Base-by-base conservation (phyloP, 2,797 vertebrate species). In the Syndactyla subalaris region DNA sequence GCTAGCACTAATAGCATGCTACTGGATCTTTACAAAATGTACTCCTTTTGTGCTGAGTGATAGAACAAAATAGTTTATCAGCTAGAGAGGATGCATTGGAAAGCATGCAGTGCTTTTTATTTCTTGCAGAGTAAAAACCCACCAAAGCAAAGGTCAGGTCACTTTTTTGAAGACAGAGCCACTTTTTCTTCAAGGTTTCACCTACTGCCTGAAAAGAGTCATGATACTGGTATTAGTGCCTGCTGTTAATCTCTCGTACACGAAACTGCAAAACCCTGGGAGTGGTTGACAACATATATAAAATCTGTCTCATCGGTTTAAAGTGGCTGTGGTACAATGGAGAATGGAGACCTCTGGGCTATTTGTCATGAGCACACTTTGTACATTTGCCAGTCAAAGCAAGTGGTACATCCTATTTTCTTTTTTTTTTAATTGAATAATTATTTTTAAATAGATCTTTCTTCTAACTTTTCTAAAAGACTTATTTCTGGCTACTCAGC, bases 131-230 rank as follows among this genome's bases (percentile, higher is more conserved):
- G 90, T 96, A 97, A 96, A 97, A 98, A 98, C 98, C 98, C 98
- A 98, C 98, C 98, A 98, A 98, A 97, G 98, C 97, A 98, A 98
- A 98, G 97, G 98, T 98, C 98, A 98, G 97, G 98, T 98, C 98
- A 98, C 98, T 98, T 98, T 98, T 98, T 98, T 98, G 98, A 97
- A 98, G 98, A 98, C 97, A 98, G 97, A 98, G 98, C 98, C 98
- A 98, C 97, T 98, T 98, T 98, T 98, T 98, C 98, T 98, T 98
- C 98, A 98, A 98, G 97, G 98, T 98, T 98, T 98, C 98, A 98
- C 98, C 98, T 98, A 98, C 98, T 98, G 98, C 98, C 98, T 98
- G 98, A 98, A 98, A 98, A 98, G 95, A 98, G 98, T 97, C 97
- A 98, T 97, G 98, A 98, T 91, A 98, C 97, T 97, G 30, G 18